Base-by-base conservation (phyloP, 2,797 vertebrate genomes). In the Melanotaenia nigrans region DNA sequence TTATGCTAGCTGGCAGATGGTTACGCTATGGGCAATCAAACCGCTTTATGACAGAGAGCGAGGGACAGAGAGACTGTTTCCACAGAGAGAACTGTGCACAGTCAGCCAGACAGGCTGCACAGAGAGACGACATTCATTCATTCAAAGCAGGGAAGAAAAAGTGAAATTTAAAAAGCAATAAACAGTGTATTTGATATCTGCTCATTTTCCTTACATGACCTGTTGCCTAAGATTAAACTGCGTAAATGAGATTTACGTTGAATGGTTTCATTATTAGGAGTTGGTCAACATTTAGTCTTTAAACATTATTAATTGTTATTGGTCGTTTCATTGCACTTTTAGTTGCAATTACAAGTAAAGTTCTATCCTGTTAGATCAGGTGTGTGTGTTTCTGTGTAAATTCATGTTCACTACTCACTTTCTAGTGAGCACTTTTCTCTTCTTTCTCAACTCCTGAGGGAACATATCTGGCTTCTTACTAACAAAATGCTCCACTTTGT, bases 11-110 rank as follows among this genome's bases (percentile, higher is more conserved):
- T 87, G 85, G 89, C 93, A 94, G 93, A 93, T 94, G 92, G 92
- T 92, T 86, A 93, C 92, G 92, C 93, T 93, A 93, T 92, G 92
- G 92, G 89, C 92, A 88, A 93, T 94, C 91, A 84, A 92, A 89
- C 91, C 79, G 86, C 87, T 92, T 92, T 87, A 92, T 89, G 86
- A 85, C 85, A 45, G 49, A 68, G 71, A 68, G 61, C 8, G 22
- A 35, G 61, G 42, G 47, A 59, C 56, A 60, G 51, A 61, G 20
- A 79, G 57, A 63, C 47, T 51, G 47, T 10, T 51, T 51, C 47
- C 47, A 51, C n/a, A 51, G 20, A 51, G n/a, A 51, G 20, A 12
- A 53, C 49, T 53, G 49, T 12, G 45, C 45, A n/a, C 18, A 24
- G 63, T 49, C 25, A 55, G 69, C 35, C 59, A 64, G 32, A 49